A percentile compares a stretch with the other conserved stretches of the same genome.
Evolutionary conservation across 2,888 invertebrate species (phyloP).

Genomic region (Marronus borbonicus): DNA sequence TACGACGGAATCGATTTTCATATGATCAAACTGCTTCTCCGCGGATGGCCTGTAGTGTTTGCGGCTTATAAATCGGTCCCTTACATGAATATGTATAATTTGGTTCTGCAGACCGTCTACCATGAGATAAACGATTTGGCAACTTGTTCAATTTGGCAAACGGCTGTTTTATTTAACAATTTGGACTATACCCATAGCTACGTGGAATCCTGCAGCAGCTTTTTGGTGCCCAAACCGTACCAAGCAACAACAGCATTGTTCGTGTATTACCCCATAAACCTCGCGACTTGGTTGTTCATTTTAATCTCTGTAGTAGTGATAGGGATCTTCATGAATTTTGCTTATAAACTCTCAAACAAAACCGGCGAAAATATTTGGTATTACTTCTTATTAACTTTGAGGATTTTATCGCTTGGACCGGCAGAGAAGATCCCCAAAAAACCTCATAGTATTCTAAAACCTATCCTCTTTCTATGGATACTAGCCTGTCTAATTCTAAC

Average conservation of each 20-base stretch:
- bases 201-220: constrained; percentile 54
- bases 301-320: not conserved
- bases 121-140: constrained; percentile 19
- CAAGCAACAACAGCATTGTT: constrained; percentile 52
- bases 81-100: constrained; percentile 40
- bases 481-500: constrained; percentile 51
- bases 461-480: constrained; percentile 53
- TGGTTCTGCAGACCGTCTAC: constrained; percentile 18
- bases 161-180: not conserved
- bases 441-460: constrained; percentile 42
- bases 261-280: constrained; percentile 53
- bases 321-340: constrained; percentile 17
- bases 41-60: constrained; percentile 35
- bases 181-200: constrained; percentile 44
- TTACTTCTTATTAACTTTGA: constrained; percentile 3
- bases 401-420: constrained; percentile 44
- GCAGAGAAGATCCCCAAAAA: constrained; percentile 31
- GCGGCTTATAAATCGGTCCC: constrained; percentile 8
- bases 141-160: constrained; percentile 41
- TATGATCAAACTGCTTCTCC: constrained; percentile 14
- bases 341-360: not conserved
- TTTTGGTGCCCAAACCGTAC: constrained; percentile 56
- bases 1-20: constrained; percentile 44
- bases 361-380: not conserved
- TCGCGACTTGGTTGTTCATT: constrained; percentile 22